These are phyloP conservation scores for Agonopterix arenella DNA, from an alignment of 2,888 invertebrate species.

Conservation along the genomic window DNA sequence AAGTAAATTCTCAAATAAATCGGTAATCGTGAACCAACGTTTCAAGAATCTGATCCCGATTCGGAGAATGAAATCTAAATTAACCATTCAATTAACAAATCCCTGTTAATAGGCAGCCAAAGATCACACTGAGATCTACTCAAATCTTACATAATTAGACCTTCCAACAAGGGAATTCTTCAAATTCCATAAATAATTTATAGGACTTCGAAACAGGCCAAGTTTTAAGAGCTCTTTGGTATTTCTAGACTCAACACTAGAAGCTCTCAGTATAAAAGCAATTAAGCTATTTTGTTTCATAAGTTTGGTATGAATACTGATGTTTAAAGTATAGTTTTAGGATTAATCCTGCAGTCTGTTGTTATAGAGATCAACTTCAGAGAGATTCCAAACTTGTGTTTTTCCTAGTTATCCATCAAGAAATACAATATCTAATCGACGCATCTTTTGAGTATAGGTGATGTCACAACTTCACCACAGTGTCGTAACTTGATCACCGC, in stretches of 20 bases:
- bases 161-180: conserved; percentile 49
- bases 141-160: conserved; percentile 56
- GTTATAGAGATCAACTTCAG: too few relatives aligned
- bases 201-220: conserved; percentile 53
- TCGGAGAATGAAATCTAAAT: conserved; percentile 19
- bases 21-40: too few relatives aligned
- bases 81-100: conserved; percentile 39
- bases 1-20: background rate
- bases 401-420: too few relatives aligned
- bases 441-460: too few relatives aligned
- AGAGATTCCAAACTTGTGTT: too few relatives aligned
- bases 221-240: conserved; percentile 58
- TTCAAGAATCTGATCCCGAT: conserved; percentile 1
- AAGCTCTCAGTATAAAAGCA: conserved; percentile 20
- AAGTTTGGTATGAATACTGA: conserved; percentile 12
- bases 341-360: too few relatives aligned
- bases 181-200: conserved; percentile 68
- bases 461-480: too few relatives aligned
- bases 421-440: too few relatives aligned
- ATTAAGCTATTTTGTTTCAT: conserved; percentile 27
- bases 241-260: conserved; percentile 15
- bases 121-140: conserved; percentile 46
- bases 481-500: too few relatives aligned
- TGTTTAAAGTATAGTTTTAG: conserved; percentile 1
- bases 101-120: conserved; percentile 44